Evolutionary conservation across 2,113 vertebrate species (phyloP).

Genomic region (Laticauda colubrina): DNA sequence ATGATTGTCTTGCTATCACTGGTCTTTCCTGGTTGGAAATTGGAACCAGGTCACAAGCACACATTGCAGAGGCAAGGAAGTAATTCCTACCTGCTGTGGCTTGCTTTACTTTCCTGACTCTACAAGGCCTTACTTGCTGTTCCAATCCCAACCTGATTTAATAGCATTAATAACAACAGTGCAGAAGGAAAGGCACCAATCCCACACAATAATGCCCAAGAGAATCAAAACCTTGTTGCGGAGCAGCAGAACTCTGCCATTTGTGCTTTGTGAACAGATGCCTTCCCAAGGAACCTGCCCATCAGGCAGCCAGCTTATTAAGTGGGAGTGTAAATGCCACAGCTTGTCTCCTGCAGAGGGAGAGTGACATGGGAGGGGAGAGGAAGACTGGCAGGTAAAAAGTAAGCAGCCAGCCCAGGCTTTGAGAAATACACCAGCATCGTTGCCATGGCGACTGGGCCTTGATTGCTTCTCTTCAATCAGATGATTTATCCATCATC

Average conservation of each 20-base stretch:
- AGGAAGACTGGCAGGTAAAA: conserved; percentile 69
- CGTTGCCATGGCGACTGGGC: conserved; percentile 64
- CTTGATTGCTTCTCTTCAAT: conserved; percentile 53
- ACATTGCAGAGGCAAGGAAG: rapidly evolving
- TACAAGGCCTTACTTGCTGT: conserved; percentile 17
- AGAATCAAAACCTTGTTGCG: neutral
- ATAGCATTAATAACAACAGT: conserved; percentile 11
- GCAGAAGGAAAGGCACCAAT: conserved; percentile 7
- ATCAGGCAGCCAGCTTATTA: conserved; percentile 65
- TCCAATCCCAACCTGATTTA: neutral
- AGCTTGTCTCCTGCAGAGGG: conserved; percentile 50
- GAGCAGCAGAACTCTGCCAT: conserved; percentile 30
- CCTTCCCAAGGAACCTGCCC: conserved; percentile 56
- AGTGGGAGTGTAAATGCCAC: conserved; percentile 74
- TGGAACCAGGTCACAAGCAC: neutral
- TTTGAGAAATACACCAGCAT: conserved; percentile 48
- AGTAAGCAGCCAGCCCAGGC: conserved; percentile 56
- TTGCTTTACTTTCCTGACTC: neutral
- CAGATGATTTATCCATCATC: conserved; percentile 17
- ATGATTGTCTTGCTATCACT: neutral
- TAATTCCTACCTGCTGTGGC: neutral
- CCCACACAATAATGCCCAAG: conserved; percentile 10
- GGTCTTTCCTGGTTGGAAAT: neutral
- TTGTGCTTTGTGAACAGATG: conserved; percentile 56
- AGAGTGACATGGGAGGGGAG: conserved; percentile 46